phyloP scores from a whole-genome alignment of 2,888 invertebrate species.

The Drosophila kambysellisi region DNA sequence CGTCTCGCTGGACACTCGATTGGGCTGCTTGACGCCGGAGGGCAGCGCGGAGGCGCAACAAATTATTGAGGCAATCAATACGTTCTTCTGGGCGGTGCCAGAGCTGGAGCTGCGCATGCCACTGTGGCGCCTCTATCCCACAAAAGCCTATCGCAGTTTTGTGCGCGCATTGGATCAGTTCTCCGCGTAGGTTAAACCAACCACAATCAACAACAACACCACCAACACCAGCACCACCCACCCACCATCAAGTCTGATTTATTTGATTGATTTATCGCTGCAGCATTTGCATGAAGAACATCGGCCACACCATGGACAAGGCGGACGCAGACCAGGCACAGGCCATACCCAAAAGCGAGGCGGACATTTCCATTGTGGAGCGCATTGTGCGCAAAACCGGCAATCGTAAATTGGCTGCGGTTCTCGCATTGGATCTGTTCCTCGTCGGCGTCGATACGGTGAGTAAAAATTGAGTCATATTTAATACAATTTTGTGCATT shows the following conservation, averaged over 20 bases:
- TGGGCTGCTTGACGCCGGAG: conserved; percentile 89
- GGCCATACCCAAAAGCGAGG: conserved; percentile 79
- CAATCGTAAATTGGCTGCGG: conserved; percentile 88
- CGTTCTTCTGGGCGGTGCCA: conserved; percentile 91
- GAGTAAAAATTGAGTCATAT: conserved; percentile 47
- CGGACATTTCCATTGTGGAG: conserved; percentile 87
- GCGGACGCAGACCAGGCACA: conserved; percentile 78
- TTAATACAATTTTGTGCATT: not conserved
- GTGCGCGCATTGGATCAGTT: conserved; percentile 90
- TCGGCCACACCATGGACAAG: conserved; percentile 86
- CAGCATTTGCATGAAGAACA: conserved; percentile 87
- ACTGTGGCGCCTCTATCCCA: conserved; percentile 90
- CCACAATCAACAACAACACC: not conserved
- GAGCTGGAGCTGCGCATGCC: conserved; percentile 91
- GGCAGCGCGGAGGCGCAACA: conserved; percentile 89
- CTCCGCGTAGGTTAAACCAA: conserved; percentile 87
- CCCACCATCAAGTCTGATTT: not conserved
- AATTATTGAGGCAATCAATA: conserved; percentile 92
- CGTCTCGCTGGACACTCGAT: conserved; percentile 92
- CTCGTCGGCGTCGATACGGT: conserved; percentile 93
- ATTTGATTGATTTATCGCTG: conserved; percentile 33
- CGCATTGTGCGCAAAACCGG: conserved; percentile 87
- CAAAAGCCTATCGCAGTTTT: conserved; percentile 89
- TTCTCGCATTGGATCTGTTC: conserved; percentile 91
- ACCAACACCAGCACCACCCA: too few species aligned